Conservation (phyloP, 2,797 vertebrate genomes). For the Mycteria americana region DNA sequence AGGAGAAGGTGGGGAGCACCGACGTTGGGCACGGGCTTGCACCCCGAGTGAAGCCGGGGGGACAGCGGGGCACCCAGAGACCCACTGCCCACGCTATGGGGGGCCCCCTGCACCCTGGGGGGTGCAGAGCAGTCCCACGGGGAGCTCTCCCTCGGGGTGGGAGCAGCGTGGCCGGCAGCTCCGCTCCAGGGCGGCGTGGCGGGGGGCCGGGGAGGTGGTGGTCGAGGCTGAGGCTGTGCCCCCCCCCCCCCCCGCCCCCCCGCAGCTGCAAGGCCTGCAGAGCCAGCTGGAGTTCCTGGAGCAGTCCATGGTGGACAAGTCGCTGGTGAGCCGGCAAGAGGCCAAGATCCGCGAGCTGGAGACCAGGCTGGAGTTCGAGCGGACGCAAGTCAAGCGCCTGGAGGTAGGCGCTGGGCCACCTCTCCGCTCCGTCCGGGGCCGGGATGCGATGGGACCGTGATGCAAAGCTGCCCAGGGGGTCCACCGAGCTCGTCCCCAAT, state of each 20-base stretch:
- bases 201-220: not conserved
- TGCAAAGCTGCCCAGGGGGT: not conserved
- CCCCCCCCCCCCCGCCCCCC: not conserved
- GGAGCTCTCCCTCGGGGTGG: not conserved
- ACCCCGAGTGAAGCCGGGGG: rapidly evolving
- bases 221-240: not conserved
- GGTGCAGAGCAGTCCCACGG: not conserved
- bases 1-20: constrained; percentile 87
- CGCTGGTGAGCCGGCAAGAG: constrained; percentile 92
- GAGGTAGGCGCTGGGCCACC: constrained; percentile 80
- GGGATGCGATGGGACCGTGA: not conserved
- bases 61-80: rapidly evolving
- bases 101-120: rapidly evolving
- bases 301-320: constrained; percentile 98
- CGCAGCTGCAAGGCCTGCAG: constrained; percentile 90
- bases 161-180: not conserved
- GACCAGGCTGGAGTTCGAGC: constrained; percentile 94
- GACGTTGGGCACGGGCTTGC: rapidly evolving
- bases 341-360: constrained; percentile 95
- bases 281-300: constrained; percentile 96
- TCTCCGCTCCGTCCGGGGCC: not conserved
- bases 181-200: not conserved
- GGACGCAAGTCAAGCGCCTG: constrained; percentile 94
- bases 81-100: rapidly evolving
- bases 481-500: rapidly evolving